Evolutionary conservation across 53 echinoderm and acorn worm species (phyloP).

Genomic region (Zoroaster sp.): DNA sequence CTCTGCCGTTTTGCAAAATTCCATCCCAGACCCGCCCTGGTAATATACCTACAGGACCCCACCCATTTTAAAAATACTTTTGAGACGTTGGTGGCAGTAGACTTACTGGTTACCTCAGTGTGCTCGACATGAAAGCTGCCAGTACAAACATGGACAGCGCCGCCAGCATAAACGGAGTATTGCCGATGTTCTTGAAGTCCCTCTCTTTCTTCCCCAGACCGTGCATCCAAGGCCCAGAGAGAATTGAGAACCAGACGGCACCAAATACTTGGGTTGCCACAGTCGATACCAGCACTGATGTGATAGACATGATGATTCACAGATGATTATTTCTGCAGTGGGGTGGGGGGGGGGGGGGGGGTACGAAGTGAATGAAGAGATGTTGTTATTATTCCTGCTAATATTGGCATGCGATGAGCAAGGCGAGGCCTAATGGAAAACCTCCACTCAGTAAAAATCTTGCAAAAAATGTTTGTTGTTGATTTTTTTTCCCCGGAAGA

Average conservation of each 20-base stretch:
- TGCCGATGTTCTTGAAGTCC: background rate
- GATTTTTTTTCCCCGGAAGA: too few relatives aligned
- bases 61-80: background rate
- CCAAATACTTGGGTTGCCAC: slow-evolving; percentile 62
- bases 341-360: too few relatives aligned
- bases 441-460: too few relatives aligned
- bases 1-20: too few relatives aligned
- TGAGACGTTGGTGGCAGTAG: background rate
- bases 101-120: slow-evolving; percentile 74
- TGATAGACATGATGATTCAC: slow-evolving; percentile 60
- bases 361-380: too few relatives aligned
- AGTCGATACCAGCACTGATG: slow-evolving; percentile 44
- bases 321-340: too few relatives aligned
- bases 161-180: slow-evolving; percentile 9
- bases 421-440: too few relatives aligned
- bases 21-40: background rate
- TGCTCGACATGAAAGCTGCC: slow-evolving; percentile 53
- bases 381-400: too few relatives aligned
- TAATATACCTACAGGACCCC: background rate
- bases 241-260: slow-evolving; percentile 58
- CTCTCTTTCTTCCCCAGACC: slow-evolving; percentile 31
- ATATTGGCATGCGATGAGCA: too few relatives aligned
- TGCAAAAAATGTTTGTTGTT: too few relatives aligned
- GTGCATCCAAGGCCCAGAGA: slow-evolving; percentile 8
- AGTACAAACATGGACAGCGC: slow-evolving; percentile 54